These are phyloP conservation scores for Pocillopora verrucosa DNA, from an alignment of 64 coral and sea anemone species.

Conservation along the genomic window DNA sequence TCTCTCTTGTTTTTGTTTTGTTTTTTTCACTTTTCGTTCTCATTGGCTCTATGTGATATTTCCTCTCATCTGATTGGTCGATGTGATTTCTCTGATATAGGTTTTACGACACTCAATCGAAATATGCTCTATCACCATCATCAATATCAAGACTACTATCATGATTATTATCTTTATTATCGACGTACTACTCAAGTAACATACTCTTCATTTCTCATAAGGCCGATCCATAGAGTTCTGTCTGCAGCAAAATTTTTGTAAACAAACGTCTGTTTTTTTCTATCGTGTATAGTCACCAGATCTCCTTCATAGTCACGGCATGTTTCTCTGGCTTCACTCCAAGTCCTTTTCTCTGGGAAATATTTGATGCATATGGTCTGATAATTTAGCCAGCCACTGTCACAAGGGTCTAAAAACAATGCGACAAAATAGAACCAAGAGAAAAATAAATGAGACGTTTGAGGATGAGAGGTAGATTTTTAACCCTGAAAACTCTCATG, in stretches of 20 bases:
- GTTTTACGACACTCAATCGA: too few relatives aligned
- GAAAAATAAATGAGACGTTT: not conserved
- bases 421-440: too few relatives aligned
- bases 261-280: not conserved
- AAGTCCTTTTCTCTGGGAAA: not conserved
- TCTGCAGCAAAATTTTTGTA: not conserved
- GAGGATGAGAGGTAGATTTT: not conserved
- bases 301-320: not conserved
- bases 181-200: not conserved
- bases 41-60: too few relatives aligned
- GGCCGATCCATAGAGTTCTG: conserved; percentile 5
- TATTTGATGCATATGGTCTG: not conserved
- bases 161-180: too few relatives aligned
- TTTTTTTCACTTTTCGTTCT: too few relatives aligned
- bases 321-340: not conserved
- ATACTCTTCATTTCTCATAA: not conserved
- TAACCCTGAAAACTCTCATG: too few relatives aligned
- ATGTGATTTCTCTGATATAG: too few relatives aligned
- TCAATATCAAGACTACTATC: too few relatives aligned
- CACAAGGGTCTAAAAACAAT: not conserved
- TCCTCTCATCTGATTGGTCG: too few relatives aligned
- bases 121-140: too few relatives aligned
- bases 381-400: not conserved
- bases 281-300: not conserved
- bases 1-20: too few relatives aligned